Conservation (phyloP, 92 coral and sea anemone genomes). For the Palythoa caribaeorum region DNA sequence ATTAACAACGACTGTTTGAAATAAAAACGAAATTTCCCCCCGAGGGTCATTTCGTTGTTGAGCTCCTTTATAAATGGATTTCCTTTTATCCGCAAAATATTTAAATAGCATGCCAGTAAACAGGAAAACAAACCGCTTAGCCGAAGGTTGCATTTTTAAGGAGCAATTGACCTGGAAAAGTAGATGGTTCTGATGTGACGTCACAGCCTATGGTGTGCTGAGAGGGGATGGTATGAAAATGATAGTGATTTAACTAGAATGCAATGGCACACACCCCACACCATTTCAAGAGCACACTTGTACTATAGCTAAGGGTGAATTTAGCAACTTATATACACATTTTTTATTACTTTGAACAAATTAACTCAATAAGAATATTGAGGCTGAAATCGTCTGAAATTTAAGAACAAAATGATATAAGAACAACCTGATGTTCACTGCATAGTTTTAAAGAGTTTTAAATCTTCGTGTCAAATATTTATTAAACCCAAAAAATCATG, state of each 20-base stretch:
- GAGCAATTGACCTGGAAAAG: conserved; percentile 12
- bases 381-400: no score
- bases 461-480: no score
- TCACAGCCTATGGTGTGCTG: neutral
- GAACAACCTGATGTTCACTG: no score
- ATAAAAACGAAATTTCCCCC: neutral
- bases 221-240: neutral
- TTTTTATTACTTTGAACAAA: no score
- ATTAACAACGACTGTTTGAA: neutral
- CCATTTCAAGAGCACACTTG: no score
- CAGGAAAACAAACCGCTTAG: conserved; percentile 14
- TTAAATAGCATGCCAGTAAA: conserved; percentile 17
- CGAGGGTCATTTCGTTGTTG: neutral
- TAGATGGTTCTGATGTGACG: conserved; percentile 1
- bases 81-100: conserved; percentile 9
- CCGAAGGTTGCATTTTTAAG: neutral
- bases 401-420: no score
- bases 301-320: no score
- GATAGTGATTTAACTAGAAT: neutral
- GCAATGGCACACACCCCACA: no score
- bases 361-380: no score
- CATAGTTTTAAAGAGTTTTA: no score
- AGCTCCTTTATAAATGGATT: conserved; percentile 9
- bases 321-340: no score
- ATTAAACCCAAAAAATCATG: no score